A percentile compares a stretch with the other conserved stretches of the same genome.
Conservation (phyloP, 2,888 invertebrate genomes). For the Hirudinaria manillensis region DNA sequence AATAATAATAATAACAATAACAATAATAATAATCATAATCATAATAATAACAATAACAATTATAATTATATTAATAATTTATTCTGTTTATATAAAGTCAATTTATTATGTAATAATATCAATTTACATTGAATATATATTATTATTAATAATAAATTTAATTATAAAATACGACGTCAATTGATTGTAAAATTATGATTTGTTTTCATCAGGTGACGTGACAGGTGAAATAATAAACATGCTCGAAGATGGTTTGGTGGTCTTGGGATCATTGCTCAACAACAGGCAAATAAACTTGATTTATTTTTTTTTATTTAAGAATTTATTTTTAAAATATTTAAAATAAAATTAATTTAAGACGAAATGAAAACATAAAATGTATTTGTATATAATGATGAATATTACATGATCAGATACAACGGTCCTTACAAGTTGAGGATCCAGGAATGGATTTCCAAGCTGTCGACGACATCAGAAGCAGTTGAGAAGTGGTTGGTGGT, state of each 20-base stretch:
- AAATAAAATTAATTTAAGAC: not conserved
- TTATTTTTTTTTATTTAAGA: not conserved
- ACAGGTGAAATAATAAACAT: slow-evolving; percentile 91
- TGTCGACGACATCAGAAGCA: slow-evolving; percentile 92
- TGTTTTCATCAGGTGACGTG: slow-evolving; percentile 55
- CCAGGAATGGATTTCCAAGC: slow-evolving; percentile 87
- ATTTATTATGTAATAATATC: not conserved
- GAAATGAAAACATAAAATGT: not conserved
- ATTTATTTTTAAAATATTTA: not conserved
- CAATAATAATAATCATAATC: too few relatives aligned
- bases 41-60: too few relatives aligned
- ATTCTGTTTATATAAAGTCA: not conserved
- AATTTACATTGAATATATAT: too few relatives aligned
- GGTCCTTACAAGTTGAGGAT: slow-evolving; percentile 94
- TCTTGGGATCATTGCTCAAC: slow-evolving; percentile 82
- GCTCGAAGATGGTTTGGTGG: slow-evolving; percentile 90
- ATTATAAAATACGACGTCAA: too few relatives aligned
- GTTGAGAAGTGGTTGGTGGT: slow-evolving; percentile 92
- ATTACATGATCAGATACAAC: slow-evolving; percentile 65
- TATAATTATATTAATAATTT: not conserved
- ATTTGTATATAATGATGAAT: not conserved
- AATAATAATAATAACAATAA: too few relatives aligned
- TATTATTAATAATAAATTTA: too few relatives aligned
- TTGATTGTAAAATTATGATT: not conserved
- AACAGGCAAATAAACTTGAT: slow-evolving; percentile 62